Conservation (phyloP, 2,797 vertebrate species). For the Perodicticus potto region DNA sequence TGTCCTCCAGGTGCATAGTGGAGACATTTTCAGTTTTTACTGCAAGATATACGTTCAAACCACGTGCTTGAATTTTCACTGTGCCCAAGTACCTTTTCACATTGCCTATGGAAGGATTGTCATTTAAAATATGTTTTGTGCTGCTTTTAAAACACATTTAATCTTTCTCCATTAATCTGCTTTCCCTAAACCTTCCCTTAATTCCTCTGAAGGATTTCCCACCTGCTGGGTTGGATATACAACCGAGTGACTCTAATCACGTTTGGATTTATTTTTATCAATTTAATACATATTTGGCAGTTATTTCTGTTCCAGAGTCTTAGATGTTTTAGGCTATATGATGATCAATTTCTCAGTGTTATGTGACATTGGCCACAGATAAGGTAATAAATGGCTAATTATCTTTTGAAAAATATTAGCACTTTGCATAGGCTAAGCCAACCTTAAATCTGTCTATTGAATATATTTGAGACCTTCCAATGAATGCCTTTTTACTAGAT, state of each 20-base stretch:
- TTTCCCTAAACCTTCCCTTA: constrained; percentile 90
- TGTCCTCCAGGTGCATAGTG: constrained; percentile 18
- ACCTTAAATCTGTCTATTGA: constrained; percentile 75
- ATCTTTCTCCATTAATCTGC: constrained; percentile 89
- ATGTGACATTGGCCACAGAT: constrained; percentile 80
- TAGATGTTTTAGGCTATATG: constrained; percentile 75
- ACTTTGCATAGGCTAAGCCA: constrained; percentile 72
- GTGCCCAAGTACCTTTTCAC: constrained; percentile 79
- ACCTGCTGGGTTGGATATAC: constrained; percentile 88
- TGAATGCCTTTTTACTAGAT: constrained; percentile 22
- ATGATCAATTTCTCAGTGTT: constrained; percentile 82
- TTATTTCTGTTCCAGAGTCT: constrained; percentile 85
- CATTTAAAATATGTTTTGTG: constrained; percentile 88
- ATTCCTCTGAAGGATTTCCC: constrained; percentile 89
- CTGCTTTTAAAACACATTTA: constrained; percentile 88
- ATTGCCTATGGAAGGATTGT: constrained; percentile 83
- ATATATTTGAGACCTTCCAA: constrained; percentile 72
- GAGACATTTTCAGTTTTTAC: constrained; percentile 77
- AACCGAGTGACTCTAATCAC: constrained; percentile 88
- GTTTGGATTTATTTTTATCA: constrained; percentile 89
- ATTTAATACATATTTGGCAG: constrained; percentile 88
- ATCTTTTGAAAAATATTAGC: constrained; percentile 82
- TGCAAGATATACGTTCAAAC: constrained; percentile 70
- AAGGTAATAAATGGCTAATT: constrained; percentile 84
- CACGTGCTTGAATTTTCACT: constrained; percentile 79